These are phyloP conservation scores for Bombus haemorrhoidalis DNA, from an alignment of 1,140 invertebrate species.

Conservation along the genomic window DNA sequence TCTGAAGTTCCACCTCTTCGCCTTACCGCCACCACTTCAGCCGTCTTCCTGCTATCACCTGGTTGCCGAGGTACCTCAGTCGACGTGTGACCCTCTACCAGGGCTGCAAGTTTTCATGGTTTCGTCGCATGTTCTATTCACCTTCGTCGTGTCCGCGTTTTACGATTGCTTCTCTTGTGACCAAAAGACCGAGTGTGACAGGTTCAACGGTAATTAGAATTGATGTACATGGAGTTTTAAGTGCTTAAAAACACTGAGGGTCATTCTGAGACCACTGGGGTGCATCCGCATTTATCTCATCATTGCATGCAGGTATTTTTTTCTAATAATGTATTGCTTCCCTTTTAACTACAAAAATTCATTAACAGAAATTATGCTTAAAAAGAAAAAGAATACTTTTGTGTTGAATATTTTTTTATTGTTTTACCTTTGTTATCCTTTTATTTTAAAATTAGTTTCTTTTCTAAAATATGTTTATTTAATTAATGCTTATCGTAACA, in stretches of 20 bases:
- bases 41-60: conserved; percentile 57
- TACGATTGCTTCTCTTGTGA: conserved; percentile 11
- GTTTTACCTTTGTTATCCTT: neutral
- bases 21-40: conserved; percentile 12
- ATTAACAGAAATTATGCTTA: neutral
- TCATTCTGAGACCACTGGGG: conserved; percentile 13
- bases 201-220: neutral
- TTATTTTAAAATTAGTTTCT: neutral
- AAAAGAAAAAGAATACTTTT: neutral
- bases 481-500: neutral
- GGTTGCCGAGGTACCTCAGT: conserved; percentile 58
- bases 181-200: conserved; percentile 11
- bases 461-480: neutral
- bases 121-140: conserved; percentile 7
- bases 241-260: conserved; percentile 1
- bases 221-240: conserved; percentile 31
- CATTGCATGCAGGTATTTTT: conserved; percentile 14
- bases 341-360: neutral
- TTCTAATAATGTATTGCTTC: neutral
- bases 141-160: neutral
- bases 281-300: neutral
- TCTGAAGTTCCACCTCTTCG: conserved; percentile 39
- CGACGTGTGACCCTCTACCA: conserved; percentile 57
- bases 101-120: conserved; percentile 33
- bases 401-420: neutral